These are phyloP conservation scores for Salminus brasiliensis DNA, from an alignment of 2,113 vertebrate species.

Conservation along the genomic window DNA sequence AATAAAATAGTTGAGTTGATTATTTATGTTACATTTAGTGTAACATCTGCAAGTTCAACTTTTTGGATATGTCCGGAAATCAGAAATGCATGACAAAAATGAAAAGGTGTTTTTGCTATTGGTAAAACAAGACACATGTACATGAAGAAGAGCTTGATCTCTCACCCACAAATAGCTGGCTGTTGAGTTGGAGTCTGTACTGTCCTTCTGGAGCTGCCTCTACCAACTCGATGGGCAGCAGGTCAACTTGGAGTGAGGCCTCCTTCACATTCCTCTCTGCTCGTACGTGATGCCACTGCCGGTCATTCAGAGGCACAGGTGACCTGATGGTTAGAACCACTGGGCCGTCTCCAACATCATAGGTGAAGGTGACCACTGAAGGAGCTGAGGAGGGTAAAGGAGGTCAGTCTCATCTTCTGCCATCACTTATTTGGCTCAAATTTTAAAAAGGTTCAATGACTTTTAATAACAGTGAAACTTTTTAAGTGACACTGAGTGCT, in stretches of 20 bases:
- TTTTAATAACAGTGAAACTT: too few relatives aligned
- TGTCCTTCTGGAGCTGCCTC: constrained; percentile 76
- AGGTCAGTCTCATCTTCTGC: background rate
- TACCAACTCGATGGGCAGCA: constrained; percentile 70
- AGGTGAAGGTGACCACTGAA: constrained; percentile 78
- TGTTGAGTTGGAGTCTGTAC: constrained; percentile 80
- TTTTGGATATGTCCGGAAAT: too few relatives aligned
- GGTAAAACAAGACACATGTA: background rate
- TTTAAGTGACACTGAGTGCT: too few relatives aligned
- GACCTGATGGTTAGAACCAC: constrained; percentile 72
- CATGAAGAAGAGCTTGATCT: background rate
- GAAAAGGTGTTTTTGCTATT: too few relatives aligned
- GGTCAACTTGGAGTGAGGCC: constrained; percentile 81
- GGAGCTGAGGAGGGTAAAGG: constrained; percentile 70
- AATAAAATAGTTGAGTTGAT: too few relatives aligned
- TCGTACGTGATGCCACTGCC: constrained; percentile 83
- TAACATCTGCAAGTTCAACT: too few relatives aligned
- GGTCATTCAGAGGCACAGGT: constrained; percentile 77
- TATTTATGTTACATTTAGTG: too few relatives aligned
- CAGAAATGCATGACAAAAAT: too few relatives aligned
- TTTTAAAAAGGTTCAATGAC: background rate
- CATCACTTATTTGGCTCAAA: background rate
- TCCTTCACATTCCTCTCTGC: constrained; percentile 84
- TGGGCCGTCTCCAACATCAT: constrained; percentile 83
- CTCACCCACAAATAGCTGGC: constrained; percentile 87